Percentiles rank a stretch among this genome's conserved stretches.
These are phyloP conservation scores for Nesidiocoris tenuis DNA, from an alignment of 2,888 invertebrate genomes.

Conservation along the genomic window DNA sequence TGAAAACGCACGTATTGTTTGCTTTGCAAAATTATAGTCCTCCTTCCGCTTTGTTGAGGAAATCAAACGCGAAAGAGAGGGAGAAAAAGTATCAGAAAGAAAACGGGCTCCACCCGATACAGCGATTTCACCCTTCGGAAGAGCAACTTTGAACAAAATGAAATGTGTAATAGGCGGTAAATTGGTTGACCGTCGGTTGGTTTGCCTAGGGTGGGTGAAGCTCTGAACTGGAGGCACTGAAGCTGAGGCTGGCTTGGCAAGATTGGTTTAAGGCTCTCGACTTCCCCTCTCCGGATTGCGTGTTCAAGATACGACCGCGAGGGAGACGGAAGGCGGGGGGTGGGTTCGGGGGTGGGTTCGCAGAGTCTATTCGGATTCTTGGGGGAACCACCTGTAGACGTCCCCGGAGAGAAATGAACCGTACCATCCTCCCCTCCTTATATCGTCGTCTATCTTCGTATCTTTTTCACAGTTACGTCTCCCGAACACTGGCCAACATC, in stretches of 20 bases:
- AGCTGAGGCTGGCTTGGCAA: neutral
- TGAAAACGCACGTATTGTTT: too few species aligned
- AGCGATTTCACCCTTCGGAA: conserved; percentile 12
- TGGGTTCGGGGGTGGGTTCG: neutral
- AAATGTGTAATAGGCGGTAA: conserved; percentile 41
- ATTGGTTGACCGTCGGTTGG: conserved; percentile 37
- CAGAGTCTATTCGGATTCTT: conserved; percentile 40
- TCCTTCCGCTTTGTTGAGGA: neutral
- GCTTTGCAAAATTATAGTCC: too few species aligned
- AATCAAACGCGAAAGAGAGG: neutral
- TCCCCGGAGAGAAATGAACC: conserved; percentile 35
- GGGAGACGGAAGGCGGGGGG: neutral
- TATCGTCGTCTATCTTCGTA: neutral
- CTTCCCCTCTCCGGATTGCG: neutral
- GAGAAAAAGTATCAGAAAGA: neutral
- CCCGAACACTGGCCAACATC: neutral
- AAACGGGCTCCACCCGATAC: neutral
- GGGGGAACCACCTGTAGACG: conserved; percentile 41
- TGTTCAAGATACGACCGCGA: neutral
- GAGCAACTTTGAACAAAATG: conserved; percentile 39
- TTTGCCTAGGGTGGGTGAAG: conserved; percentile 2
- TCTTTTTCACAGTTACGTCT: neutral
- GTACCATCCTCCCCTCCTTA: neutral
- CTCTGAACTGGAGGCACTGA: neutral
- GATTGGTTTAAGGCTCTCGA: neutral